A percentile compares a stretch with the other conserved stretches of the same genome.
These are phyloP conservation scores for Linnaemya vulpina DNA, from an alignment of 2,888 invertebrate genomes.

Conservation along the genomic window DNA sequence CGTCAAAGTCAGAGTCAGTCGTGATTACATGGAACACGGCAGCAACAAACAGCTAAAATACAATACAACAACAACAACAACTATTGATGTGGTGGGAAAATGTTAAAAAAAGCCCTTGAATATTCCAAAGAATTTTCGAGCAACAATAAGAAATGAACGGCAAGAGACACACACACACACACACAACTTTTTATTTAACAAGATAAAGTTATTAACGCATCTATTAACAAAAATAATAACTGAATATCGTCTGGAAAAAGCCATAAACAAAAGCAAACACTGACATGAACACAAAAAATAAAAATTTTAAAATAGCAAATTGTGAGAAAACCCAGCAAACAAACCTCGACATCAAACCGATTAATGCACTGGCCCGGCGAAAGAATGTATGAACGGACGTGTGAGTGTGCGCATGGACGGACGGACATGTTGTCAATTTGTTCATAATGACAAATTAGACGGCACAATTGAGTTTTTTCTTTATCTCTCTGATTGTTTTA, in stretches of 20 bases:
- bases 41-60: constrained; percentile 1
- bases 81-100: constrained; percentile 54
- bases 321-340: constrained; percentile 41
- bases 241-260: background rate
- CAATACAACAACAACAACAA: background rate
- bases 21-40: constrained; percentile 16
- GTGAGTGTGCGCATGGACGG: background rate
- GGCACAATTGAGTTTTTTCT: constrained; percentile 75
- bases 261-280: constrained; percentile 38
- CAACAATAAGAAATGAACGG: constrained; percentile 15
- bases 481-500: constrained; percentile 64
- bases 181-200: constrained; percentile 52
- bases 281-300: background rate
- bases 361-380: constrained; percentile 23
- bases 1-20: constrained; percentile 26
- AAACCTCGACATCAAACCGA: constrained; percentile 21
- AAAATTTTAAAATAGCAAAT: constrained; percentile 52
- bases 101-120: constrained; percentile 66
- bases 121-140: constrained; percentile 53
- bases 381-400: background rate
- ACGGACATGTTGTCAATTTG: constrained; percentile 81
- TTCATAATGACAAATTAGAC: constrained; percentile 82
- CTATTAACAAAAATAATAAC: constrained; percentile 51
- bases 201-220: constrained; percentile 68
- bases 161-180: constrained; percentile 16